Conservation (phyloP, 2,888 invertebrate species). For the Macaria liturata region DNA sequence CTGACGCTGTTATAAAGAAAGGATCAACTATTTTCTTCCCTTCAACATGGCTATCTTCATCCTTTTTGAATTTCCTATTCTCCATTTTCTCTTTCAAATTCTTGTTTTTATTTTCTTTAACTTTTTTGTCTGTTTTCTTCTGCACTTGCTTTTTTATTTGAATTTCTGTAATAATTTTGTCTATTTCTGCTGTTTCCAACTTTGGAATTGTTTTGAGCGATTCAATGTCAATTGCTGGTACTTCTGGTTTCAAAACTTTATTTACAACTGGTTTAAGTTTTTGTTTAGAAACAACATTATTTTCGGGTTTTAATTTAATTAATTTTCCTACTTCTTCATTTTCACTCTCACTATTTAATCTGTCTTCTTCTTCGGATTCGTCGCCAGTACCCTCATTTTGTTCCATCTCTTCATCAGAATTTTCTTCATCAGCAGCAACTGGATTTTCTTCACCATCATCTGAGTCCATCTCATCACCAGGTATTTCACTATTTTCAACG, state of each 20-base stretch:
- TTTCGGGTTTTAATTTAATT: conserved; percentile 21
- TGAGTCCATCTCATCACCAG: conserved; percentile 24
- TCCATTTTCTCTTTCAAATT: conserved; percentile 67
- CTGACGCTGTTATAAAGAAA: conserved; percentile 73
- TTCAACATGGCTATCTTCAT: conserved; percentile 37
- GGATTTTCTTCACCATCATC: conserved; percentile 27
- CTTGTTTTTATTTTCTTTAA: conserved; percentile 65
- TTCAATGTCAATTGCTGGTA: neutral
- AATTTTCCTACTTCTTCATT: conserved; percentile 16
- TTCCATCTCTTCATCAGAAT: conserved; percentile 25
- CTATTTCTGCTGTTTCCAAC: conserved; percentile 13
- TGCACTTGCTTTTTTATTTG: conserved; percentile 16
- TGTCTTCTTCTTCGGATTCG: conserved; percentile 21
- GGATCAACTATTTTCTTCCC: conserved; percentile 69
- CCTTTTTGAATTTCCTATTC: conserved; percentile 62
- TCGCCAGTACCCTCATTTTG: conserved; percentile 11
- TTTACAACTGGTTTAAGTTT: conserved; percentile 7
- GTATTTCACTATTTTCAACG: conserved; percentile 7
- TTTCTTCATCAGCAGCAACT: conserved; percentile 22
- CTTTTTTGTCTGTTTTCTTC: conserved; percentile 48
- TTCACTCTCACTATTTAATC: conserved; percentile 21
- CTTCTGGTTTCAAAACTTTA: too few species aligned
- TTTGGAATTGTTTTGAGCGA: neutral
- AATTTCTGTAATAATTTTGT: conserved; percentile 6
- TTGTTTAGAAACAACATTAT: conserved; percentile 11